These are phyloP conservation scores for Heliconius congener DNA, from an alignment of 1,140 invertebrate genomes.

Conservation along the genomic window DNA sequence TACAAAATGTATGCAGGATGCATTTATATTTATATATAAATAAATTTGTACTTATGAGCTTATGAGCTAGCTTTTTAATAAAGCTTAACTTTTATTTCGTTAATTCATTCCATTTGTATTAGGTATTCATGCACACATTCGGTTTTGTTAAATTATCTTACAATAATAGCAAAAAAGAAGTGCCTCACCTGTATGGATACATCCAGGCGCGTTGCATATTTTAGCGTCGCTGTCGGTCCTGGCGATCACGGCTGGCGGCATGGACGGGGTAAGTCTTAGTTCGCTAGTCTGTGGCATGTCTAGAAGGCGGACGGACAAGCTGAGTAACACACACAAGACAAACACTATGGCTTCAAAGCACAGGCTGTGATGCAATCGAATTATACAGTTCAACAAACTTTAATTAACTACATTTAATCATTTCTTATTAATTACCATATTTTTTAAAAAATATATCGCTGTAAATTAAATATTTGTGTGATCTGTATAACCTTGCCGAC, in stretches of 20 bases:
- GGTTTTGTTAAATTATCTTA: neutral
- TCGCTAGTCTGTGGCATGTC: slow-evolving; percentile 73
- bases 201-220: slow-evolving; percentile 84
- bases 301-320: slow-evolving; percentile 47
- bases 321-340: slow-evolving; percentile 26
- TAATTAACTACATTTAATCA: neutral
- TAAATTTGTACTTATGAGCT: neutral
- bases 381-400: neutral
- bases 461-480: neutral
- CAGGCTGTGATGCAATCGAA: neutral
- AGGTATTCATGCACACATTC: neutral
- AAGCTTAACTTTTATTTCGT: neutral
- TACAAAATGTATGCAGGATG: neutral
- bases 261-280: slow-evolving; percentile 59
- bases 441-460: neutral
- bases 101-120: neutral
- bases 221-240: slow-evolving; percentile 43
- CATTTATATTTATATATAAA: neutral
- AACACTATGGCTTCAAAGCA: slow-evolving; percentile 11
- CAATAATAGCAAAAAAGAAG: neutral
- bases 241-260: slow-evolving; percentile 58
- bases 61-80: no score
- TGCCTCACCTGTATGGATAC: slow-evolving; percentile 84
- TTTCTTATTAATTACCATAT: neutral
- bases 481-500: neutral